Evolutionary conservation across 2,113 vertebrate species (phyloP).

Genomic region (Leptobrachium ailaonicum): DNA sequence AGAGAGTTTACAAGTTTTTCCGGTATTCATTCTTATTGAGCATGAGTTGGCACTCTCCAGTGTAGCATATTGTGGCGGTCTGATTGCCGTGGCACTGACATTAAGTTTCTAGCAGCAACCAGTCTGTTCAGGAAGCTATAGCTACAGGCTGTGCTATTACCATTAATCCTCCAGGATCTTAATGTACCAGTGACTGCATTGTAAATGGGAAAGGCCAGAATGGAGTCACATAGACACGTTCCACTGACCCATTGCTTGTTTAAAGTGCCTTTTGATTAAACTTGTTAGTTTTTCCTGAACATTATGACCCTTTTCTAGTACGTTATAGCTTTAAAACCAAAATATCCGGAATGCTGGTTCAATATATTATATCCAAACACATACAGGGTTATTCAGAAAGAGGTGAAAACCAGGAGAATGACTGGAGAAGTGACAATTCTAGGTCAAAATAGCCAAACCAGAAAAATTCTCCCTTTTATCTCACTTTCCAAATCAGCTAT

Average conservation of each 20-base stretch:
- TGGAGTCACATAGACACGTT: conserved; percentile 13
- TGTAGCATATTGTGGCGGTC: conserved; percentile 21
- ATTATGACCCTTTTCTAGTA: neutral
- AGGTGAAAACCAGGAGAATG: too few relatives aligned
- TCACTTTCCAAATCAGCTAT: too few relatives aligned
- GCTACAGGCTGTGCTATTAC: conserved; percentile 11
- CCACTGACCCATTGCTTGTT: neutral
- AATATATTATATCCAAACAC: too few relatives aligned
- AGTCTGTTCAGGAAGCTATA: conserved; percentile 31
- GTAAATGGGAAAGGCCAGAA: conserved; percentile 20
- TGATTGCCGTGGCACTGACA: conserved; percentile 1
- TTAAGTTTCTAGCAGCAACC: conserved; percentile 35
- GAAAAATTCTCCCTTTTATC: too few relatives aligned
- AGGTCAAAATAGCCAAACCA: too few relatives aligned
- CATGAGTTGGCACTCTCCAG: conserved; percentile 11
- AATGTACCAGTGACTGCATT: conserved; percentile 18
- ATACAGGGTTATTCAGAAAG: too few relatives aligned
- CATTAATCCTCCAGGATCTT: conserved; percentile 28
- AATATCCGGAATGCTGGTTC: neutral
- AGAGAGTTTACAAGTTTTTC: too few relatives aligned
- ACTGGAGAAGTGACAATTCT: too few relatives aligned
- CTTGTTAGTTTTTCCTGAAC: neutral
- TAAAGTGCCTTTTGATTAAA: neutral
- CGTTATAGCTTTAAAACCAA: neutral
- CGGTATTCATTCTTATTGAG: neutral